Base-by-base conservation (phyloP, 2,113 vertebrate species). In the Rhinoptilus africanus region DNA sequence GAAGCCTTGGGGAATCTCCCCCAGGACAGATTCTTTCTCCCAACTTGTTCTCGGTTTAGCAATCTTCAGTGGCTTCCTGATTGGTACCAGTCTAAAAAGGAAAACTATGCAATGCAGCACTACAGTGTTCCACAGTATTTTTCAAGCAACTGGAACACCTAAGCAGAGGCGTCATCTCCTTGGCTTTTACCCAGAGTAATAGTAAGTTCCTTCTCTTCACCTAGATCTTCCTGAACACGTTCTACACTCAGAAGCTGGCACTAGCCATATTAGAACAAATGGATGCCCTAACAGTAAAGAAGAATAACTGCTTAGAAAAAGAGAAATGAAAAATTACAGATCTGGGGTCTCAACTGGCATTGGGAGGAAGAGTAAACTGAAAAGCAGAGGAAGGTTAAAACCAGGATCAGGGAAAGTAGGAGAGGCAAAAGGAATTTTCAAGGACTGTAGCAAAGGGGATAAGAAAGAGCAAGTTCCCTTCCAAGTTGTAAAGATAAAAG, bases 361-460 rank as follows among this genome's bases (percentile, higher is more conserved):
- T 37, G 10, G 9, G 12, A 88, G 60, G 43, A 82, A 68, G 2
- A 57, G 2, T 2, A 37, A 77, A 20, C 3, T 59, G 37, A 63
- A 87, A 89, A 87, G 28, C 6, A 81, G 19, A 72, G 24, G 28
- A 80, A 80, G 16, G n/a, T 63, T 39, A 82, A 90, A 76, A 24
- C 4, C 4, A 41, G 28, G 27, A 74, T 66, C 15, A 30, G 5
- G 22, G 23, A 72, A 23, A 7, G 9, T 6, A 63, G 26, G 10
- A 68, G 22, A 73, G 14, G 63, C 14, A 69, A 85, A 90, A 85
- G 5, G 14, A 60, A 19, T 59, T 68, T 35, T 76, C 32, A 11
- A 89, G 0, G 1, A 54, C 0, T 3, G 59, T 6, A 64, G 5
- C 8, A 48, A 71, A 85, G 8, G 3, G 4, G 9, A 4, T 27